Evolutionary conservation across 2,888 invertebrate genomes (phyloP), one percentile per base, ranked within the genome.

Genomic region (Cerastis rubricosa): DNA sequence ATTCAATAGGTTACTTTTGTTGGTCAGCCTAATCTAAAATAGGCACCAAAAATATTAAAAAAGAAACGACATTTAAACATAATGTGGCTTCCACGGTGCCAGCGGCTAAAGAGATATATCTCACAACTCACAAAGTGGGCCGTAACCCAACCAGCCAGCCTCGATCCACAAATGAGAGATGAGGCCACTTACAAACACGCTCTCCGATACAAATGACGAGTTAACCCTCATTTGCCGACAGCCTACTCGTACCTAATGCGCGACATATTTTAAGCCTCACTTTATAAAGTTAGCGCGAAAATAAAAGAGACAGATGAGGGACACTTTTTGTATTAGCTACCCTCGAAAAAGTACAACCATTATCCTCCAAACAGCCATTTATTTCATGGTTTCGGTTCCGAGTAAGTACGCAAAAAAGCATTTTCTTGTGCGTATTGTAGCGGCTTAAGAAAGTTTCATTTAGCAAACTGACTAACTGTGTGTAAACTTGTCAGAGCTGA

Each of bases 201-300:
- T 40, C 70, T 22, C 67, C 25, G 59, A 63, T 76, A 59, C 76
- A 64, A 75, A 82, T 71, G 45, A 64, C 71, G 43, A 68, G 61
- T 71, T 64, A 68, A 81, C 85, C 85, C 74, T 85, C 85, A 68
- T 82, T 64, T 43, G 45, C 29, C 51, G 22, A 64, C 54, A 43
- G n/a, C 54, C 43, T 78, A 22, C n/a, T n/a, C n/a, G n/a, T n/a
- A n/a, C 22, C 19, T 78, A 64, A 83, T n/a, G 47, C 17, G 43
- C 54, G 19, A 76, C 83, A 14, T 83, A 43, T 76, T 54, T 64
- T 64, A 64, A 82, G 47, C 51, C 25, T 25, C 63, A 47, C 54
- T 49, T 75, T 78, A 82, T 57, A 54, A 77, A 82, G 29, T 47
- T 64, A 17, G 47, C 47, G 19, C 14, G 9, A 40, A 45, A 43